A percentile compares a stretch with the other conserved stretches of the same genome.
These are phyloP conservation scores for Seira sanloemensis DNA, from an alignment of 2,888 invertebrate genomes.

Conservation along the genomic window DNA sequence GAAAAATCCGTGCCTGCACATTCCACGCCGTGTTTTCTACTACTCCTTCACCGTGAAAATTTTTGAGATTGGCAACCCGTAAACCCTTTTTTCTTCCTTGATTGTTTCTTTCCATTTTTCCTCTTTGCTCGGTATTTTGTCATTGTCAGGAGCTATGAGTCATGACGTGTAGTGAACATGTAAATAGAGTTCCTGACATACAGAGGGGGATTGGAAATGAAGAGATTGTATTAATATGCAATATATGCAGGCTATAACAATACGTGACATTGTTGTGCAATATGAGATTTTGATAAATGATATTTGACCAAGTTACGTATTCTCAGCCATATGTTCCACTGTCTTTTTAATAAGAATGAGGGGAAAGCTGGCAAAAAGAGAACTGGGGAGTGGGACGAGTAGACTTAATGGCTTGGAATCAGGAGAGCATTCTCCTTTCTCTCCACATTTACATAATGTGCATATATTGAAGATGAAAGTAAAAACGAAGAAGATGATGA, in stretches of 20 bases:
- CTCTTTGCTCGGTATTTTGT: slow-evolving; percentile 37
- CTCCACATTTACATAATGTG: too few relatives aligned
- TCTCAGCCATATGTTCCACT: background rate
- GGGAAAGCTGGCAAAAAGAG: background rate
- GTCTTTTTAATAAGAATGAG: background rate
- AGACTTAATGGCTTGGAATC: slow-evolving; percentile 11
- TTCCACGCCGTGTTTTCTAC: background rate
- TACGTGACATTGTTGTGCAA: background rate
- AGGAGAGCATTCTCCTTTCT: background rate
- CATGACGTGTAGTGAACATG: background rate
- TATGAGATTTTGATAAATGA: slow-evolving; percentile 3
- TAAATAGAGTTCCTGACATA: background rate
- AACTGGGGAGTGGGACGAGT: background rate
- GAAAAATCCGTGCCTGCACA: background rate
- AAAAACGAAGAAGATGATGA: too few relatives aligned
- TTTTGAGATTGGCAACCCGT: too few relatives aligned
- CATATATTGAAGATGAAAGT: background rate
- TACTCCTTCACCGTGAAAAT: too few relatives aligned
- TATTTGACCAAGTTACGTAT: slow-evolving; percentile 12
- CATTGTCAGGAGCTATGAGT: slow-evolving; percentile 43
- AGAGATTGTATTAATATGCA: background rate
- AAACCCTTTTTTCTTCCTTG: background rate
- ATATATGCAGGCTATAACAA: background rate
- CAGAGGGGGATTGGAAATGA: background rate
- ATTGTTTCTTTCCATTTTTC: slow-evolving; percentile 16